Percentiles rank a stretch among this genome's conserved stretches.
These are phyloP conservation scores for Macaria liturata DNA, from an alignment of 2,888 invertebrate species.

Conservation along the genomic window DNA sequence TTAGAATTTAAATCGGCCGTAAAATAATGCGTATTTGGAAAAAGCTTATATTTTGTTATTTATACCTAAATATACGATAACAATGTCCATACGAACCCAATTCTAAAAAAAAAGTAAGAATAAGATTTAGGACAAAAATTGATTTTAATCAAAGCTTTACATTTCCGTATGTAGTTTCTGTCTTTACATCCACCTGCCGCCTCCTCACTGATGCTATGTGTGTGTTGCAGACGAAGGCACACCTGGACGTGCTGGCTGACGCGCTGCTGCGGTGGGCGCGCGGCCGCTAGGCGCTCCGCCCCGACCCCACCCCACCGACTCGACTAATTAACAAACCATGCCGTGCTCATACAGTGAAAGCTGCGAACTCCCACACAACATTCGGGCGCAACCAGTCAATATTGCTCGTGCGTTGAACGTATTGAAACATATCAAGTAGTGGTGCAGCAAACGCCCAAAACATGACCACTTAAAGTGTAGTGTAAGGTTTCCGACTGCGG, in stretches of 20 bases:
- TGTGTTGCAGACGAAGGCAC: conserved; percentile 92
- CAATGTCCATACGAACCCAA: too few species aligned
- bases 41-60: too few species aligned
- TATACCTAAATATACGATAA: too few species aligned
- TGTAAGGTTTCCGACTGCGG: conserved; percentile 66
- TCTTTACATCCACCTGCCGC: too few species aligned
- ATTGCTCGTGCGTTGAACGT: conserved; percentile 67
- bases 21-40: too few species aligned
- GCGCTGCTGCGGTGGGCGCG: conserved; percentile 96
- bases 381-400: conserved; percentile 76
- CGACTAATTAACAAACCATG: conserved; percentile 41
- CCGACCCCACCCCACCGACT: not conserved
- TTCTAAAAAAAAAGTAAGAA: too few species aligned
- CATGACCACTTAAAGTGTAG: conserved; percentile 76
- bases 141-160: too few species aligned
- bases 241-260: conserved; percentile 96
- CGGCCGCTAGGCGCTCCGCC: conserved; percentile 86
- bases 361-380: conserved; percentile 65
- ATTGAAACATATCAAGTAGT: conserved; percentile 82
- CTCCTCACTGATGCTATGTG: not conserved
- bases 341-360: conserved; percentile 66
- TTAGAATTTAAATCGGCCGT: too few species aligned
- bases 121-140: too few species aligned
- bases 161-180: too few species aligned
- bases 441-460: conserved; percentile 71